These are phyloP conservation scores for Pristionchus entomophagus DNA, from an alignment of 2,888 invertebrate species.

Conservation along the genomic window DNA sequence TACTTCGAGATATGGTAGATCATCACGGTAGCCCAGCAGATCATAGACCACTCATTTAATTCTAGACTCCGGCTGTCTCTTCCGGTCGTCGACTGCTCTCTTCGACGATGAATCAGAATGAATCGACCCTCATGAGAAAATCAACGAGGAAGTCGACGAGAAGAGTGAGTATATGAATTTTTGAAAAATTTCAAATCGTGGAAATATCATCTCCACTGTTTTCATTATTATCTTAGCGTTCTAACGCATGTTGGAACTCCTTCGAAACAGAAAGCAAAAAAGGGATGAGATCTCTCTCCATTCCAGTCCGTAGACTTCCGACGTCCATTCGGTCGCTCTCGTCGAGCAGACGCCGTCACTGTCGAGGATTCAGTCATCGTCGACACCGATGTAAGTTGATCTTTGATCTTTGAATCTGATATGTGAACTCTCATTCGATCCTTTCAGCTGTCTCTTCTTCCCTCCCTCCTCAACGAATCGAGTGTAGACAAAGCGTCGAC, in stretches of 20 bases:
- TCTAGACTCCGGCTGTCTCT: not conserved
- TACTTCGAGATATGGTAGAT: not conserved
- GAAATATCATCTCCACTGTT: too few species aligned
- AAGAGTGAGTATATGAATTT: not conserved
- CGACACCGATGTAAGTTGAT: slow-evolving; percentile 20
- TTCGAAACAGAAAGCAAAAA: not conserved
- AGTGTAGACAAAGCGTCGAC: not conserved
- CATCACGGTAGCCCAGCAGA: too few species aligned
- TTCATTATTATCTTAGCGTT: too few species aligned
- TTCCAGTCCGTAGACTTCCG: not conserved
- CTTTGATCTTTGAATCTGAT: not conserved
- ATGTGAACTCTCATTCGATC: not conserved
- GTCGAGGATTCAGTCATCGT: not conserved
- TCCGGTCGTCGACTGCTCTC: not conserved
- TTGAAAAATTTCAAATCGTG: too few species aligned
- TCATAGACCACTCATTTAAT: too few species aligned
- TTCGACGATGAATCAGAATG: slow-evolving; percentile 8
- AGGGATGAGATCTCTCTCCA: too few species aligned
- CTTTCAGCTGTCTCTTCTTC: not conserved
- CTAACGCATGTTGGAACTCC: too few species aligned
- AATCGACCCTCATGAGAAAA: not conserved
- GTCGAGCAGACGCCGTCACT: not conserved
- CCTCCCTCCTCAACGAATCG: not conserved
- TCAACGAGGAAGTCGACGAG: not conserved
- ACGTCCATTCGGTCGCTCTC: not conserved